Conservation (phyloP, 2,797 vertebrate genomes). For the Holocentrus rufus region DNA sequence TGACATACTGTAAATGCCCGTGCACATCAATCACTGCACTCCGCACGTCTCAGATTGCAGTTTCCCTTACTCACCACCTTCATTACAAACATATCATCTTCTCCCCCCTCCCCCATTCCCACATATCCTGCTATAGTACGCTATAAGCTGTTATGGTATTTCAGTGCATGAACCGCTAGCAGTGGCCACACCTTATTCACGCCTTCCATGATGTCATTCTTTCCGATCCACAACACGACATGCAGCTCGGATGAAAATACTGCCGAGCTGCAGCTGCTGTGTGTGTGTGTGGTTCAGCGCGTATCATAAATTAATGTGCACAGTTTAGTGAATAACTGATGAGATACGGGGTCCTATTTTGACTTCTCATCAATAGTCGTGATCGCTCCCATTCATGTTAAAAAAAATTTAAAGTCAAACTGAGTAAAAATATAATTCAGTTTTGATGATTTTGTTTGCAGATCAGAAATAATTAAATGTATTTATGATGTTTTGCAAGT, state of each 20-base stretch:
- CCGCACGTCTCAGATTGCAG: conserved; percentile 49
- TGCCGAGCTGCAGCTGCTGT: neutral
- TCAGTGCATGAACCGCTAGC: conserved; percentile 1
- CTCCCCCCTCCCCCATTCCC: neutral
- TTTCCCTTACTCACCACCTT: conserved; percentile 24
- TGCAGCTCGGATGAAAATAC: neutral
- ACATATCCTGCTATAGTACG: conserved; percentile 33
- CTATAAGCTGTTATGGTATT: neutral
- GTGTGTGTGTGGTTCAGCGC: neutral
- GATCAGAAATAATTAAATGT: too few relatives aligned
- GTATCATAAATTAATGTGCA: neutral
- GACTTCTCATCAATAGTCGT: too few relatives aligned
- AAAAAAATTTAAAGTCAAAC: too few relatives aligned
- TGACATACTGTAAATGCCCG: conserved; percentile 44
- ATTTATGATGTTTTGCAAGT: too few relatives aligned
- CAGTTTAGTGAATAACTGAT: neutral
- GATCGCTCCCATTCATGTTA: too few relatives aligned
- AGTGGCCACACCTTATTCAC: neutral
- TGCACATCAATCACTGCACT: conserved; percentile 42
- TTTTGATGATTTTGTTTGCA: too few relatives aligned
- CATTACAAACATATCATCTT: neutral
- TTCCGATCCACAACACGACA: neutral
- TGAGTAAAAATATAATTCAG: too few relatives aligned
- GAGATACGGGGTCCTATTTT: too few relatives aligned
- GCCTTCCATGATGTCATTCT: neutral